A percentile compares a stretch with the other conserved stretches of the same genome.
Evolutionary conservation across 2,797 vertebrate species (phyloP).

Genomic region (Amblyraja radiata): DNA sequence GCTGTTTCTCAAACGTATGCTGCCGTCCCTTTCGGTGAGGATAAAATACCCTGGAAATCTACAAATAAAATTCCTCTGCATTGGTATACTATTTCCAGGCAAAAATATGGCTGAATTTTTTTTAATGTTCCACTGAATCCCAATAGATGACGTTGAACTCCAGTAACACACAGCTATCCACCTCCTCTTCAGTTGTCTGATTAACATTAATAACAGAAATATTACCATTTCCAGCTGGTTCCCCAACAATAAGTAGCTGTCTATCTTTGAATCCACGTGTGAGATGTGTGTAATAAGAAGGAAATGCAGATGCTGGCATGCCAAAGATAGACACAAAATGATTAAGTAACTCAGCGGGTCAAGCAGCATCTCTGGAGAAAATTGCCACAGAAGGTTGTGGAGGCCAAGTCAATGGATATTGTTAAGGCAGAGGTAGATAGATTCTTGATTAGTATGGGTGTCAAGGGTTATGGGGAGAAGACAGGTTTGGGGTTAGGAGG

Average conservation of each 20-base stretch:
- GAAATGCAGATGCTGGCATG: no score
- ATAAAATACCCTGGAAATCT: neutral
- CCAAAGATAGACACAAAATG: no score
- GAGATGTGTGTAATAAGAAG: no score
- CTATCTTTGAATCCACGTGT: neutral
- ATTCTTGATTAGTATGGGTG: no score
- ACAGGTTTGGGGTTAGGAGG: no score
- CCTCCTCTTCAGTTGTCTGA: neutral
- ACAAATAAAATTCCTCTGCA: constrained; percentile 18
- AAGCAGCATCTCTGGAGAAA: no score
- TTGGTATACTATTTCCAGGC: neutral
- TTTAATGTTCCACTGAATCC: neutral
- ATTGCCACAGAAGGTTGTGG: no score
- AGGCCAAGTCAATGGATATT: no score
- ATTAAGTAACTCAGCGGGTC: no score
- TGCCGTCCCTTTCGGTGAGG: neutral
- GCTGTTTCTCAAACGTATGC: neutral
- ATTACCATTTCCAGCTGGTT: neutral
- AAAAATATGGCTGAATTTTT: neutral
- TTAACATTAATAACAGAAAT: neutral
- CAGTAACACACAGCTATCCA: neutral
- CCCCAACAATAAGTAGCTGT: neutral
- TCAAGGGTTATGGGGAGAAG: no score
- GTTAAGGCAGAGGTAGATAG: no score
- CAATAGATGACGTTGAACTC: neutral